phyloP scores from a whole-genome alignment of 2,888 invertebrate genomes.

The Norana najaformis region DNA sequence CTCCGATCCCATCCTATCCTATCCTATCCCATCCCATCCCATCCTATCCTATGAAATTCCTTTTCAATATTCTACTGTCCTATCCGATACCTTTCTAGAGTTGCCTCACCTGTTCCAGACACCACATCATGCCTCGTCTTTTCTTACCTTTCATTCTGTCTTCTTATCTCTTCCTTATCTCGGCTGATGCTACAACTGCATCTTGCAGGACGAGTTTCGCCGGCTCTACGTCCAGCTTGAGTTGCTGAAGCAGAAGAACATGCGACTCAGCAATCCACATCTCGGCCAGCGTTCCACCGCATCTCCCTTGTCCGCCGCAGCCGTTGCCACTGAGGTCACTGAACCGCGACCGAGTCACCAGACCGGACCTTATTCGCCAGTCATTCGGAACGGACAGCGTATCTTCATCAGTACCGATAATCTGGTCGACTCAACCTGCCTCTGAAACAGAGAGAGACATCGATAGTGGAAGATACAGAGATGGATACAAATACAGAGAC shows the following conservation, averaged over 20 bases:
- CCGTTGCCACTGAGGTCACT: background rate
- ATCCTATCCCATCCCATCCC: too few species aligned
- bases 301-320: background rate
- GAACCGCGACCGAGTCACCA: constrained; percentile 37
- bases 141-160: background rate
- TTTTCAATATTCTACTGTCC: too few species aligned
- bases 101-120: too few species aligned
- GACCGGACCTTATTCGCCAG: constrained; percentile 46
- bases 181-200: background rate
- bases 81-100: too few species aligned
- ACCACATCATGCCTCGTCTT: background rate
- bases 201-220: constrained; percentile 76
- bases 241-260: constrained; percentile 76
- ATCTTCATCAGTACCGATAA: constrained; percentile 59
- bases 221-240: constrained; percentile 80
- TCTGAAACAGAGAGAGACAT: constrained; percentile 42
- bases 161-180: background rate
- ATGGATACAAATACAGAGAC: background rate
- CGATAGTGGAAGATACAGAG: background rate
- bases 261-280: constrained; percentile 75
- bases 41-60: too few species aligned
- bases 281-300: constrained; percentile 69
- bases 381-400: constrained; percentile 56
- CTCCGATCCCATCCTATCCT: too few species aligned
- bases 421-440: constrained; percentile 56